Evolutionary conservation across 2,888 invertebrate genomes (phyloP), one percentile per base, ranked within the genome.

Genomic region (Cactoblastis cactorum): DNA sequence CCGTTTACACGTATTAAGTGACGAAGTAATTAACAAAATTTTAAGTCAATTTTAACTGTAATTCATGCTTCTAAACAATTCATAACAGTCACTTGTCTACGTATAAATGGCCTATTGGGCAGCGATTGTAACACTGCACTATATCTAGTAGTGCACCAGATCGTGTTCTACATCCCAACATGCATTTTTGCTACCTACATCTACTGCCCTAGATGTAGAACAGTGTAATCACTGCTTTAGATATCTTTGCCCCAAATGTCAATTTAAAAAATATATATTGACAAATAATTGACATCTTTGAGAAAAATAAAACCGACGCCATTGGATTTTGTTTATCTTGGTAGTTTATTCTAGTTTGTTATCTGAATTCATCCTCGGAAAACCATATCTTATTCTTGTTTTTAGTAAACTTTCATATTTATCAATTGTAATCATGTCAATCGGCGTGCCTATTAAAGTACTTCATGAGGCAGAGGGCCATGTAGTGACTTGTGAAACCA

Each of bases 391-490:
- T 45, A 61, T 52, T 18, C n/a, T 39, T 48, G 22, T 55, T 52
- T 51, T 24, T 43, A 17, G 19, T 56, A 56, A 46, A 45, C 22
- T 15, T 52, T 57, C 53, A 62, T 41, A 3, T 54, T 54, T 8
- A 53, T 9, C 38, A 64, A 15, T 17, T 28, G 38, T 54, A 39
- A 78, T 66, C 37, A 99, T 99, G 98, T 98, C 99, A 60, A 98
- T 99, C 75, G 99, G 99, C 60, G 98, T 99, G 24, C 99, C 99
- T 64, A 99, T 99, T 87, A 99, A 99, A 93, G 98, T 99, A 67
- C 92, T 99, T 59, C 99, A 99, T 75, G 99, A 99, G 91, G 99
- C 99, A 2, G 99, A 99, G 87, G 99, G 99, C 18, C 99, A 99
- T 83, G 96, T 97, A 76, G 95, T 99, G 64, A 99, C 99, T 59